Conservation (phyloP, 2,797 vertebrate genomes). For the Liparis tanakae region DNA sequence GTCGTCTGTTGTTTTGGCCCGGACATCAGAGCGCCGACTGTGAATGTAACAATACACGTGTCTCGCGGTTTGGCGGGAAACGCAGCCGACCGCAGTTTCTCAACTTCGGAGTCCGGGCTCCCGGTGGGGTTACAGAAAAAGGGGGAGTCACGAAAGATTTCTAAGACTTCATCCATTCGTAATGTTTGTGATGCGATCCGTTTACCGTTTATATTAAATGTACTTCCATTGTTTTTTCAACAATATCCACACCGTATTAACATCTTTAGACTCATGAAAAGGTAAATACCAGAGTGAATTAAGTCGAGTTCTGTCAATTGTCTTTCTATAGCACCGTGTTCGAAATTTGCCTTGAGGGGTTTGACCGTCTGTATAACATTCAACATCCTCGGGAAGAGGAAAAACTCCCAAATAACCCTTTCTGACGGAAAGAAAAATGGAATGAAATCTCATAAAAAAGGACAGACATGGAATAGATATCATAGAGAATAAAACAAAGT, state of each 20-base stretch:
- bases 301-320: neutral
- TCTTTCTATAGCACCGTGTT: neutral
- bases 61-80: slow-evolving; percentile 55
- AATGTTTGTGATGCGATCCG: no score
- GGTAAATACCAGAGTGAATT: neutral
- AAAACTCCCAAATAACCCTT: neutral
- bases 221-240: neutral
- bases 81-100: slow-evolving; percentile 30
- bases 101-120: slow-evolving; percentile 30
- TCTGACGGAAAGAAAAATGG: neutral
- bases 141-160: slow-evolving; percentile 28
- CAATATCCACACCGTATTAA: neutral
- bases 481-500: neutral
- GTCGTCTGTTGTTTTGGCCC: slow-evolving; percentile 69
- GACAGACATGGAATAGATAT: neutral
- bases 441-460: neutral
- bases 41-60: slow-evolving; percentile 49
- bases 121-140: slow-evolving; percentile 23
- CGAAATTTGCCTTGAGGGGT: neutral
- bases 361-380: neutral
- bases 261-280: neutral
- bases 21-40: slow-evolving; percentile 49
- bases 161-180: neutral
- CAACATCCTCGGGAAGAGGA: neutral
- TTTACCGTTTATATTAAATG: neutral